These are phyloP conservation scores for Clistopyga incitator DNA, from an alignment of 2,888 invertebrate species.

Conservation along the genomic window DNA sequence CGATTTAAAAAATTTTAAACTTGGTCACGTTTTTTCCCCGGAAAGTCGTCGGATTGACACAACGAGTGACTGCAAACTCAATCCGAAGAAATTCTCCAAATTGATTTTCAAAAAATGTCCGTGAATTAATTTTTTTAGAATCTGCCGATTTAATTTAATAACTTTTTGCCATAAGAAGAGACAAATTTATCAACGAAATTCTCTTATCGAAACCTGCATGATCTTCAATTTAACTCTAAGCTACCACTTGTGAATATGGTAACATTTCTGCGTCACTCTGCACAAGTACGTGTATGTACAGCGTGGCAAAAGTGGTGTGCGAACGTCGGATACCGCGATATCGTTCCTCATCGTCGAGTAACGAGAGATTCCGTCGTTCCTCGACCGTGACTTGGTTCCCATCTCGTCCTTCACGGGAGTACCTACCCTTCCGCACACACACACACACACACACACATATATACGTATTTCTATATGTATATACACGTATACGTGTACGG, in stretches of 20 bases:
- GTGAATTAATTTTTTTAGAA: too few species aligned
- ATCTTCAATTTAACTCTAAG: not conserved
- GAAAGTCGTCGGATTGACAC: not conserved
- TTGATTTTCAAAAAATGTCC: too few species aligned
- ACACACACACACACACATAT: not conserved
- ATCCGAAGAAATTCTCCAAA: too few species aligned
- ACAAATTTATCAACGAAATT: too few species aligned
- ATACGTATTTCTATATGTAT: too few species aligned
- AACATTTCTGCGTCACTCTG: slow-evolving; percentile 8
- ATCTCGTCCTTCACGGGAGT: slow-evolving; percentile 52
- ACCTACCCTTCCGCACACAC: not conserved
- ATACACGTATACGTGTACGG: not conserved
- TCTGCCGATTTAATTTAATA: too few species aligned
- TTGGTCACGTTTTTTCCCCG: not conserved
- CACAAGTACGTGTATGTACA: not conserved
- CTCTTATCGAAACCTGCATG: too few species aligned
- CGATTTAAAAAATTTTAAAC: not conserved
- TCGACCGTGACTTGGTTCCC: slow-evolving; percentile 62
- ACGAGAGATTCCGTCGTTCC: slow-evolving; percentile 57
- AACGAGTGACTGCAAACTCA: not conserved
- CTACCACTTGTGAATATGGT: not conserved
- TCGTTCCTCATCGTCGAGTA: slow-evolving; percentile 64
- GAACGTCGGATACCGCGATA: slow-evolving; percentile 56
- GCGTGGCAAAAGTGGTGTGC: slow-evolving; percentile 6
- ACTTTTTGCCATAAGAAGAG: too few species aligned